These are phyloP conservation scores for Onthophagus taurus DNA, from an alignment of 1,140 invertebrate genomes.

Conservation along the genomic window DNA sequence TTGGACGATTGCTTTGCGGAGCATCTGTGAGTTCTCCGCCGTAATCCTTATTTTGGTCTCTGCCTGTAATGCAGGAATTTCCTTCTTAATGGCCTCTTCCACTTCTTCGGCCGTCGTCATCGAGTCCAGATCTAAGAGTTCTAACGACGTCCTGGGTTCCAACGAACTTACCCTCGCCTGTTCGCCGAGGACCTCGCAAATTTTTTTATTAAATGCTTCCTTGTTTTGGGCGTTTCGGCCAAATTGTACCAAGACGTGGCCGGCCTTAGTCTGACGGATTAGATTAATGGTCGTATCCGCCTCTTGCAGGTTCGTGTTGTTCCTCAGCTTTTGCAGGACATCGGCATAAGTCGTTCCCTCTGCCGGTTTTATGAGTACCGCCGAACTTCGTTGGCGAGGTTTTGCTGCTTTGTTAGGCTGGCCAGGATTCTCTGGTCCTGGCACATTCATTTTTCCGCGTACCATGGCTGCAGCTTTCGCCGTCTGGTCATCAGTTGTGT, in stretches of 20 bases:
- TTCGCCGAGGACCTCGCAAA: not conserved
- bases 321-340: not conserved
- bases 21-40: too few species aligned
- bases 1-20: too few species aligned
- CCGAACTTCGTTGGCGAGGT: too few species aligned
- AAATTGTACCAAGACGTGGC: not conserved
- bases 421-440: too few species aligned
- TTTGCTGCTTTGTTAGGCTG: too few species aligned
- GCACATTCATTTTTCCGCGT: too few species aligned
- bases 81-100: not conserved
- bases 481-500: too few species aligned
- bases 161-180: not conserved
- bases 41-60: too few species aligned
- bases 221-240: too few species aligned
- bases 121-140: not conserved
- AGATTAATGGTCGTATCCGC: not conserved
- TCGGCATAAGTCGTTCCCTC: not conserved
- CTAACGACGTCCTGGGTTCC: not conserved
- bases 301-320: not conserved
- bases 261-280: not conserved
- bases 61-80: too few species aligned
- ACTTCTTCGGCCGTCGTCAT: not conserved
- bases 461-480: too few species aligned
- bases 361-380: too few species aligned
- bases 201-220: not conserved